Base-by-base conservation (phyloP, 1,140 invertebrate species). In the Megathymus violae region DNA sequence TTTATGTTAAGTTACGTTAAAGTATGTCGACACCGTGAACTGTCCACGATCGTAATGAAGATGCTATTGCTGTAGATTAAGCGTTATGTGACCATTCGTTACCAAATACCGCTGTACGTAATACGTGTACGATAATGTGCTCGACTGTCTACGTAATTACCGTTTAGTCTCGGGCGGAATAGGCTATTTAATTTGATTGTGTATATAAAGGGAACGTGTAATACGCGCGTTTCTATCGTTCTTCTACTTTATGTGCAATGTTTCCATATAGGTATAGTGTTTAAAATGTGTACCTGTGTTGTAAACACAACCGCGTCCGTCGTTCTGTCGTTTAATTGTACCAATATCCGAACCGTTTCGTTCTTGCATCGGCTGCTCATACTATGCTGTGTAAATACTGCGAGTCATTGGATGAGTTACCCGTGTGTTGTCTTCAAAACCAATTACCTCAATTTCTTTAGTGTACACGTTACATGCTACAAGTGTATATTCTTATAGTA, bases 371-470 rank as follows among this genome's bases (percentile, higher is more conserved):
- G n/a, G n/a, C n/a, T n/a, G n/a, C n/a, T n/a, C n/a, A n/a, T n/a
- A 62, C 69, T 62, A 67, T 69, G 62, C 70, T 76, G 66, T 88
- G 85, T 89, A 87, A 78, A 85, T 88, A 88, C 74, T 78, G 74
- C 74, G 74, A 84, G 80, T 85, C 74, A 84, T 83, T 82, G 77
- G 81, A 82, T 86, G 78, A 90, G 85, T 90, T 86, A 85, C 80
- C 85, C 80, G 74, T 74, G 74, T 82, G 79, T 76, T 85, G 75
- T 87, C 74, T 88, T 87, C 83, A 74, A 78, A 89, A 90, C 85
- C 88, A 79, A 84, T 89, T 90, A 90, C 88, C 88, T 90, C 88
- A 89, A 85, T 82, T 80, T 90, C 85, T 84, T 85, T 86, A 85
- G 81, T 76, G 70, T 85, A 80, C 76, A 80, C 71, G 50, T 76